Percentiles rank a stretch among this genome's conserved stretches.
phyloP scores from a whole-genome alignment of 2,888 invertebrate genomes.

The Frankliniella intonsa region DNA sequence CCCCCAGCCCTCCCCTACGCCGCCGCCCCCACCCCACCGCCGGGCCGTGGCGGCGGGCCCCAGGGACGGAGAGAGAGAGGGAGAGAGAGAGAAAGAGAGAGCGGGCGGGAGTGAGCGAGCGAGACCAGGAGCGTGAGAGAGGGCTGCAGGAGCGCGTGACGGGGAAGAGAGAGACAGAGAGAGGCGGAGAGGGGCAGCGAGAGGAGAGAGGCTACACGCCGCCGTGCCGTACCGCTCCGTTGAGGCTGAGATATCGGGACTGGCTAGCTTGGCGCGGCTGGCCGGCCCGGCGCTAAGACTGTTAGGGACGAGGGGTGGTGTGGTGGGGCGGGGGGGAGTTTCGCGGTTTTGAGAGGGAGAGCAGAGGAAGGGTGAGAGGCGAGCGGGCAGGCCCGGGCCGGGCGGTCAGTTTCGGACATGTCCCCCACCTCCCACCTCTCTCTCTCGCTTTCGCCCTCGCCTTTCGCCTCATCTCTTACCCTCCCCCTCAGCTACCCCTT shows the following conservation, averaged over 20 bases:
- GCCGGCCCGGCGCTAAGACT: slow-evolving; percentile 14
- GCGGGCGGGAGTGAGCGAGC: slow-evolving; percentile 50
- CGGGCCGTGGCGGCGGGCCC: slow-evolving; percentile 35
- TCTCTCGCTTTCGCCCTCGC: slow-evolving; percentile 27
- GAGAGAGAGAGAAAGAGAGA: slow-evolving; percentile 49
- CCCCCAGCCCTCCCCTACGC: slow-evolving; percentile 20
- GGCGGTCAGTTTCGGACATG: slow-evolving; percentile 19
- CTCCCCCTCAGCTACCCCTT: not conserved
- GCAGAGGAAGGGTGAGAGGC: slow-evolving; percentile 28
- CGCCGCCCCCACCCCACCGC: slow-evolving; percentile 28
- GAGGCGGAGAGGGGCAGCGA: not conserved
- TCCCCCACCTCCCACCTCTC: slow-evolving; percentile 28
- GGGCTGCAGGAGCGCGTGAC: slow-evolving; percentile 44
- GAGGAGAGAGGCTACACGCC: too few relatives aligned
- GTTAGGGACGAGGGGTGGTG: not conserved
- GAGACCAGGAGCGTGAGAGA: slow-evolving; percentile 49
- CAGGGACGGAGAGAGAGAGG: slow-evolving; percentile 51
- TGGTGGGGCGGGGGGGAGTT: not conserved
- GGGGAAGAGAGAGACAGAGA: not conserved
- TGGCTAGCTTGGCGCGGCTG: too few relatives aligned
- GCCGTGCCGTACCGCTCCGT: not conserved
- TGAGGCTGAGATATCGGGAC: slow-evolving; percentile 15
- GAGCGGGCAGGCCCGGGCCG: slow-evolving; percentile 2
- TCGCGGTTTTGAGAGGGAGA: not conserved
- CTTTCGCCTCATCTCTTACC: slow-evolving; percentile 6